Evolutionary conservation across 1,140 invertebrate species (phyloP), one percentile per base, ranked within the genome.

Genomic region (Muscidifurax raptorellus): DNA sequence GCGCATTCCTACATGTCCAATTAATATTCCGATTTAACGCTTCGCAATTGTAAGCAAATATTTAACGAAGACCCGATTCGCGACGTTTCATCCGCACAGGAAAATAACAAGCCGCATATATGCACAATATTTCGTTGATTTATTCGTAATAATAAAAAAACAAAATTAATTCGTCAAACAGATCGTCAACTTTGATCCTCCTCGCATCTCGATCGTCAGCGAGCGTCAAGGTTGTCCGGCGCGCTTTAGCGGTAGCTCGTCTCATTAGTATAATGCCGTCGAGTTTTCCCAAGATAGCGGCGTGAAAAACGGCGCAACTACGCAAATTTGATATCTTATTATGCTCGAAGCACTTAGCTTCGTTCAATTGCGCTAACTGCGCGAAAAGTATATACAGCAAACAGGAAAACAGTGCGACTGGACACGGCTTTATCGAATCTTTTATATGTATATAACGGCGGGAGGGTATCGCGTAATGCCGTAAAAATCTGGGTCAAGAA

Each of bases 401-500:
- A 67, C 40, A 80, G 59, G 15, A 80, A 27, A 27, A n/a, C 18
- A 0, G 52, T 0, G 27, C 12, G 10, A 79, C 13, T 15, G n/a
- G n/a, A 18, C 32, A 40, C 25, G 28, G 52, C 30, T 13, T 47
- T 47, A 47, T 59, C 18, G 3, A 6, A 59, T 18, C 44, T 3
- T 47, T 40, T 40, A n/a, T n/a, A n/a, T n/a, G n/a, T n/a, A n/a
- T n/a, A n/a, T n/a, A n/a, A n/a, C n/a, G n/a, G n/a, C n/a, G n/a
- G n/a, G 36, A 3, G 36, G 36, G 44, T 3, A 1, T 59, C 6
- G 52, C 52, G 15, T n/a, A 59, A 59, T 22, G 52, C 44, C 44
- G 18, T 67, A n/a, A n/a, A 28, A 67, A 71, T 80, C 10, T 71
- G 28, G 79, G 79, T 81, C 79, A 81, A 81, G 79, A 81, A 81